Conservation (phyloP, 1,140 invertebrate genomes). For the Vanessa tameamea region DNA sequence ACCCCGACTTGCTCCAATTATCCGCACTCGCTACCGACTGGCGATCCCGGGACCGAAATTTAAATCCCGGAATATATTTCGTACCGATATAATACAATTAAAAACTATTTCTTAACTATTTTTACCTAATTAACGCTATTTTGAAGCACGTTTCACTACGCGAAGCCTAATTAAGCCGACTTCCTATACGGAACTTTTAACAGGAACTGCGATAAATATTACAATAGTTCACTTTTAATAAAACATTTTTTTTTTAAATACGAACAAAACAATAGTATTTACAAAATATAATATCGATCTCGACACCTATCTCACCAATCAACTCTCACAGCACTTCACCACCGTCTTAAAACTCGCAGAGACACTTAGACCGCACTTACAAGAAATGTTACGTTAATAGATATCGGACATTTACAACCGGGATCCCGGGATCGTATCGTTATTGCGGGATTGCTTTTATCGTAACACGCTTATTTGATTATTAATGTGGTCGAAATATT, state of each 20-base stretch:
- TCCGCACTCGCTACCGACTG: conserved; percentile 14
- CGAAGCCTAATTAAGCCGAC: conserved; percentile 35
- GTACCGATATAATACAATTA: background rate
- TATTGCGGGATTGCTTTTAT: background rate
- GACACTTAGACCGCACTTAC: conserved; percentile 56
- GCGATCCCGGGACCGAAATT: conserved; percentile 34
- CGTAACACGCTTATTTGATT: background rate
- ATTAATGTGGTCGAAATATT: conserved; percentile 16
- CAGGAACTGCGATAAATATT: conserved; percentile 48
- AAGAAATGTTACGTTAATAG: conserved; percentile 45
- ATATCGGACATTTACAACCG: background rate
- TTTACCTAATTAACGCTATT: conserved; percentile 2
- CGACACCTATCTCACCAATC: conserved; percentile 46
- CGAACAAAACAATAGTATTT: conserved; percentile 26
- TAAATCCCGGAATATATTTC: conserved; percentile 24
- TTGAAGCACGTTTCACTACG: conserved; percentile 33
- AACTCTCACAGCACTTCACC: conserved; percentile 58
- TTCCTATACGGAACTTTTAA: conserved; percentile 47
- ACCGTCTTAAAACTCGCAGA: conserved; percentile 55
- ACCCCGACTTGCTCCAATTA: conserved; percentile 41
- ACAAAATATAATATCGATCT: conserved; percentile 42
- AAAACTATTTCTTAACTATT: conserved; percentile 5
- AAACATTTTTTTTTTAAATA: conserved; percentile 30
- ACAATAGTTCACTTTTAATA: conserved; percentile 19
- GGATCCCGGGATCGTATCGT: background rate